phyloP scores from a whole-genome alignment of 2,888 invertebrate genomes.

The Merodon equestris region DNA sequence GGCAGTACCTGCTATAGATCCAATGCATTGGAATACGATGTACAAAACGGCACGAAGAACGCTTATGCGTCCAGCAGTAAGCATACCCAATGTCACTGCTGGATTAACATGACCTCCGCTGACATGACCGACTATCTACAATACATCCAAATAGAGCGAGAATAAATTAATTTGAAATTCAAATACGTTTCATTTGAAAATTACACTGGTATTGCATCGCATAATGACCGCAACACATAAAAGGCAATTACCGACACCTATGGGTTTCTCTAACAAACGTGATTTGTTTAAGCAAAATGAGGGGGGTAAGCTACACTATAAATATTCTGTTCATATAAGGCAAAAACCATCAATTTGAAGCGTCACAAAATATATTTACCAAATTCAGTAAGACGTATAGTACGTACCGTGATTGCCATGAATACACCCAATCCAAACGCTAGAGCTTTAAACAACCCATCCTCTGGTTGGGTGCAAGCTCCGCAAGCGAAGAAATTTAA shows the following conservation, averaged over 20 bases:
- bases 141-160: conserved; percentile 71
- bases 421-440: conserved; percentile 93
- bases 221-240: conserved; percentile 10
- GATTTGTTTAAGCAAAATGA: no score
- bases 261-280: background rate
- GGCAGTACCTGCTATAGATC: conserved; percentile 89
- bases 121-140: conserved; percentile 90
- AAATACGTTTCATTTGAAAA: conserved; percentile 60
- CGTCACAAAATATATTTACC: no score
- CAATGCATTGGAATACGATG: conserved; percentile 89
- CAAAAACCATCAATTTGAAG: no score
- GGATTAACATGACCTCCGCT: conserved; percentile 96
- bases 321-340: no score
- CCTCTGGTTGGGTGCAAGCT: conserved; percentile 82
- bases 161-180: conserved; percentile 65
- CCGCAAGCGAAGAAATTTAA: conserved; percentile 95
- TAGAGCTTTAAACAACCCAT: conserved; percentile 85
- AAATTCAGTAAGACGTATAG: no score
- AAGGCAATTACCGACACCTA: conserved; percentile 13
- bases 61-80: conserved; percentile 88
- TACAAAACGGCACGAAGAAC: conserved; percentile 87
- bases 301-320: no score
- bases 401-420: conserved; percentile 85
- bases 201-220: background rate
- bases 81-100: conserved; percentile 90